Evolutionary conservation across 2,797 vertebrate genomes (phyloP).

Genomic region (Parauchenoglanis punctatus): DNA sequence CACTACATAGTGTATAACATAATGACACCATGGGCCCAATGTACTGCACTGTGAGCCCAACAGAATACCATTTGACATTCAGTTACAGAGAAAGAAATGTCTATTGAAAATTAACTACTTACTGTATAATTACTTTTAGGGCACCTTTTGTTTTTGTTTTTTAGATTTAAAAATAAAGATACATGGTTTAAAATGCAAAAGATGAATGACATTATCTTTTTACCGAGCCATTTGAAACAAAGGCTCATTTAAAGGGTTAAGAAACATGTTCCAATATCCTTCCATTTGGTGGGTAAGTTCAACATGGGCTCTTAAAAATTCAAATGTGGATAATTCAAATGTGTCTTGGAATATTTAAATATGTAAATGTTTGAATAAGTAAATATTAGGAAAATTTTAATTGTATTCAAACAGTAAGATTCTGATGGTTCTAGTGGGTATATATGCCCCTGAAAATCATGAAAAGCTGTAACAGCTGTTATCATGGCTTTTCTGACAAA

Average conservation of each 20-base stretch:
- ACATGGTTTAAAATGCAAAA: not conserved
- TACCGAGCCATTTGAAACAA: not conserved
- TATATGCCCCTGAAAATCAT: not conserved
- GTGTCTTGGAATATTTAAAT: not conserved
- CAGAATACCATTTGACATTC: not conserved
- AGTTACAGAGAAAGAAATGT: not conserved
- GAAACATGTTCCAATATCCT: not conserved
- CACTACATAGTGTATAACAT: not conserved
- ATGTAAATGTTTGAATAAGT: not conserved
- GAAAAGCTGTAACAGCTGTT: not conserved
- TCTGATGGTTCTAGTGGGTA: not conserved
- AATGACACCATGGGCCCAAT: not conserved
- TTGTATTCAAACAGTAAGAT: constrained; percentile 10
- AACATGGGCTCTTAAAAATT: not conserved
- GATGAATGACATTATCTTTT: not conserved
- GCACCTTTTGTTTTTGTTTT: not conserved
- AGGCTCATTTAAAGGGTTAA: not conserved
- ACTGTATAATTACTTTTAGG: not conserved
- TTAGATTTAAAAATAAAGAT: not conserved
- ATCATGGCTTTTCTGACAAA: not conserved
- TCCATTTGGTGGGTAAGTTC: not conserved
- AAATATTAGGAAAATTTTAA: constrained; percentile 3
- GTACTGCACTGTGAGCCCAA: not conserved
- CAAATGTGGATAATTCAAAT: not conserved
- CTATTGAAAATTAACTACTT: not conserved